Conservation (phyloP, 1,140 invertebrate species). For the Cydia splendana region DNA sequence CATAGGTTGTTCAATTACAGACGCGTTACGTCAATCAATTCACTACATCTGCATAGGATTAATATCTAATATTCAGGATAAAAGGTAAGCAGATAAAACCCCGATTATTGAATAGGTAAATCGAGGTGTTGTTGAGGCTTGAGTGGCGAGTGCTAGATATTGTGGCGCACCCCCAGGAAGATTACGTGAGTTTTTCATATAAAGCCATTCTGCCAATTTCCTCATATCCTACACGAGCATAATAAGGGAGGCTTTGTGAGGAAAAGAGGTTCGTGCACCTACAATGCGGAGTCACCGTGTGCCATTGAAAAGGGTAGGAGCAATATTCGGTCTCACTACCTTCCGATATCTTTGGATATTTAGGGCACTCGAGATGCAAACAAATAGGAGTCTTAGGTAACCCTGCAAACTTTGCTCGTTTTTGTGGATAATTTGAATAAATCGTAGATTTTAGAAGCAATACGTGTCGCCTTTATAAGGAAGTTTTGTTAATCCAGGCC, state of each 20-base stretch:
- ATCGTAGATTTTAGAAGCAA: background rate
- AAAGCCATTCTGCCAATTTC: conserved; percentile 78
- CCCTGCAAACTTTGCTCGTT: conserved; percentile 45
- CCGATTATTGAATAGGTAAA: conserved; percentile 46
- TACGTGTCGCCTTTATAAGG: background rate
- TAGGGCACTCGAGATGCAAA: conserved; percentile 58
- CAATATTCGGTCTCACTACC: conserved; percentile 63
- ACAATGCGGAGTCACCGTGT: conserved; percentile 66
- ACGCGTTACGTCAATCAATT: too few relatives aligned
- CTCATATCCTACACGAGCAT: conserved; percentile 74
- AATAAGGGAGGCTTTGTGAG: conserved; percentile 75
- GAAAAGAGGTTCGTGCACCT: conserved; percentile 71
- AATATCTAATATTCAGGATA: background rate
- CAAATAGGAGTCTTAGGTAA: conserved; percentile 58
- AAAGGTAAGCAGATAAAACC: conserved; percentile 32
- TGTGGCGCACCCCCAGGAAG: conserved; percentile 63
- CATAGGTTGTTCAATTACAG: too few relatives aligned
- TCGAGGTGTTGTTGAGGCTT: conserved; percentile 42
- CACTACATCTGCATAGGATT: background rate
- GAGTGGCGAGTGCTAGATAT: conserved; percentile 65
- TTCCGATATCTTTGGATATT: conserved; percentile 66
- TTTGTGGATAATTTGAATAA: background rate
- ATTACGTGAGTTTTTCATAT: conserved; percentile 78
- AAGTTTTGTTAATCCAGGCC: background rate
- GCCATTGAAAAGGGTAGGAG: conserved; percentile 64